A percentile compares a stretch with the other conserved stretches of the same genome.
Evolutionary conservation across 2,888 invertebrate genomes (phyloP).

Genomic region (Drosophila nr. fundita): DNA sequence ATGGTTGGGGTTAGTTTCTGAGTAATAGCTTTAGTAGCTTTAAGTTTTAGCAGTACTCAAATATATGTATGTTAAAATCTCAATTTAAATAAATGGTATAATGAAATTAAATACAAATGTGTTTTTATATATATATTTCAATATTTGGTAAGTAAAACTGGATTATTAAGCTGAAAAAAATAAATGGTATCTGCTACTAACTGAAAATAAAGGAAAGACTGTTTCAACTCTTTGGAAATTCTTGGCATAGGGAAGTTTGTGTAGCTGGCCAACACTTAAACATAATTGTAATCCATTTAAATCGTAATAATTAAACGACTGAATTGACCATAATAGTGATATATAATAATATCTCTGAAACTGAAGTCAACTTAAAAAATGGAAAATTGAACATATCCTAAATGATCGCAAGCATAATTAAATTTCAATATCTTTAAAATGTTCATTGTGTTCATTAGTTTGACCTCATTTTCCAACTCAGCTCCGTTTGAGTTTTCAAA

Average conservation of each 20-base stretch:
- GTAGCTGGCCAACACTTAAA: not conserved
- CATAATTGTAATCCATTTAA: not conserved
- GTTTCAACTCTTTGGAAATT: not conserved
- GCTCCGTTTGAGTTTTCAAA: conserved; percentile 26
- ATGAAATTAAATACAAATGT: not conserved
- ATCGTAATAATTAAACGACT: not conserved
- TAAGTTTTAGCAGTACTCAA: conserved; percentile 61
- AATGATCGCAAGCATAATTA: not conserved
- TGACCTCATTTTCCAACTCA: conserved; percentile 62
- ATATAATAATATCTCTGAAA: not conserved
- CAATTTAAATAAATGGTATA: conserved; percentile 20
- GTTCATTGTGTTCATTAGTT: not conserved
- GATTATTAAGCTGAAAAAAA: not conserved
- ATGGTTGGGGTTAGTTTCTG: conserved; percentile 12
- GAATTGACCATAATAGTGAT: not conserved
- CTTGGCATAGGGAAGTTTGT: accelerated
- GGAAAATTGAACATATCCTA: not conserved
- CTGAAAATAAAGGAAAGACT: not conserved
- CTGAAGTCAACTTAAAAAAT: not conserved
- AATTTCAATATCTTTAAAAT: not conserved
- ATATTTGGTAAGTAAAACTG: not conserved
- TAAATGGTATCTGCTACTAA: not conserved
- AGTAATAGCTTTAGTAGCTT: conserved; percentile 72
- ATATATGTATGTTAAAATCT: conserved; percentile 25
- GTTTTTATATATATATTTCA: not conserved